Base-by-base conservation (phyloP, 2,888 invertebrate genomes). In the Syrista parreyssii region DNA sequence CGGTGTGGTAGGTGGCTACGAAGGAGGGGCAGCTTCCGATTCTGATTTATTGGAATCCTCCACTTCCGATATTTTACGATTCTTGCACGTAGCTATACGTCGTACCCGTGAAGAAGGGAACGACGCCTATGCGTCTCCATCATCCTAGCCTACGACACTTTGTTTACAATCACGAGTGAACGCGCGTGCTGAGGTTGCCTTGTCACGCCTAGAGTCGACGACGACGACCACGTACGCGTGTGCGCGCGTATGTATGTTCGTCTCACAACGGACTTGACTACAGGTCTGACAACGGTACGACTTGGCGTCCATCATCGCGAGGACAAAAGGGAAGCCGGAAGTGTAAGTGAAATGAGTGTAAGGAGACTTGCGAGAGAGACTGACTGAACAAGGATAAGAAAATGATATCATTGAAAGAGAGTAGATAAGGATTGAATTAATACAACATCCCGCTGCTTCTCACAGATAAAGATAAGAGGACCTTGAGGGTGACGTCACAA, bases 41-140 rank as follows among this genome's bases (percentile, higher is more conserved):
- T 89, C 88, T 89, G 89, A 89, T 90, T 90, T 89, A 89, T 90
- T 88, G 88, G 87, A 89, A 90, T 90, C 87, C 88, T 84, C 81
- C 83, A 85, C 87, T 89, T 89, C 89, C 90, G 87, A 88, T 88
- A 89, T 88, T 85, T 84, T 86, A 86, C 85, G 85, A 87, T 86
- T 84, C 86, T 82, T 84, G 82, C 85, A 86, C 84, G 86, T 86
- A 85, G 78, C 55, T 0, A 1, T 55, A 55, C 55, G 55, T 55
- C 55, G 23, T 55, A 6, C 55, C 55, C 55, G 23, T 23, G 55
- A 55, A 55, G 55, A 23, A 30, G 71, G 23, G 30, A 71, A 71
- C 71, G 71, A 71, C 71, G 71, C 55, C 55, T 55, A 55, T 55
- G 55, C 55, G 55, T 55, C 55, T 55, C 55, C 55, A 33, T 32